Conservation (phyloP, 1,140 invertebrate species). For the Lerema accius region DNA sequence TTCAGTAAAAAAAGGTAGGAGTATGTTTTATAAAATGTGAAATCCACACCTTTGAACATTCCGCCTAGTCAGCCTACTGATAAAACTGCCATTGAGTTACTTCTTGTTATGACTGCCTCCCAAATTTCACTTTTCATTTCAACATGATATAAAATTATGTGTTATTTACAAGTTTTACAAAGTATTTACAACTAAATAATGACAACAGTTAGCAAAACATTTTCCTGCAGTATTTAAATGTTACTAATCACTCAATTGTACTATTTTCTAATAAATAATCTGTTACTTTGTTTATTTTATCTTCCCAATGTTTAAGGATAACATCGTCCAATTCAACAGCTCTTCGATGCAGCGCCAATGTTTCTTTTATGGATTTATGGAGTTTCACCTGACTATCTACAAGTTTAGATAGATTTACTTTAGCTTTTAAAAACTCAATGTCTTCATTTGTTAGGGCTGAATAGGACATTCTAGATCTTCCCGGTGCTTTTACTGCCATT, state of each 20-base stretch:
- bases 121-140: no score
- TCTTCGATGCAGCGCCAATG: constrained; percentile 53
- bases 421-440: constrained; percentile 71
- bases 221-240: no score
- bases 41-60: no score
- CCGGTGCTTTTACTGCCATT: constrained; percentile 54
- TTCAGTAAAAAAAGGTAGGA: no score
- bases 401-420: constrained; percentile 64
- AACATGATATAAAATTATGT: not conserved
- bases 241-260: constrained; percentile 55
- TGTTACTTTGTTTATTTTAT: constrained; percentile 58
- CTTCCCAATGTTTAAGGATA: constrained; percentile 54
- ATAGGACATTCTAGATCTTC: constrained; percentile 61
- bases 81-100: no score
- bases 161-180: constrained; percentile 22
- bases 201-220: no score
- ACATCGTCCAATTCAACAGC: constrained; percentile 60
- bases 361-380: constrained; percentile 60
- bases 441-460: constrained; percentile 67
- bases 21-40: no score
- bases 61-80: no score
- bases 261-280: constrained; percentile 70
- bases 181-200: constrained; percentile 31
- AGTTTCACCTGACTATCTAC: constrained; percentile 61
- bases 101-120: no score